Evolutionary conservation across 2,797 vertebrate genomes (phyloP), one percentile per base, ranked within the genome.

Genomic region (Enteromius argenteus): DNA sequence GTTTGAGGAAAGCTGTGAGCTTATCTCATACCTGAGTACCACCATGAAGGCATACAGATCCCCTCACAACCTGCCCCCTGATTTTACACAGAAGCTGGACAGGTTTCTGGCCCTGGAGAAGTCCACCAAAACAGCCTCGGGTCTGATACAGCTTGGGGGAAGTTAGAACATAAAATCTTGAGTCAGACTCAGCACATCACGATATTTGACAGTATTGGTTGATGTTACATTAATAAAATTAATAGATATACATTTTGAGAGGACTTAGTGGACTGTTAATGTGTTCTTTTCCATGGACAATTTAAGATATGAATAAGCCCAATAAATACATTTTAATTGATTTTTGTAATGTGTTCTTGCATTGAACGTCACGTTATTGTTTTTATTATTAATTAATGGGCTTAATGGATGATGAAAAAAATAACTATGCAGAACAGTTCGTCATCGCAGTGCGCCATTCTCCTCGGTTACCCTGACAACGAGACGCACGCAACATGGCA

Each of bases 1-100:
- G 74, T 99, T 98, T 88, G 46, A 94, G 87, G 96, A 98, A 84
- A 92, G 91, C 86, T 99, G 97, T 92, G 93, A 94, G 37, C 98
- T 99, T 81, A 91, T 99, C 79, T 92, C 95, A 13, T 97, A 96
- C 91, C 93, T 99, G 80, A 94, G 92, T 74, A 87, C 93, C 72
- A 92, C 88, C 76, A 97, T 99, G 97, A 93, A 88, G 51, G 93
- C 91, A 1, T 96, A 95, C 91, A 94, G 39, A 81, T 93, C 95
- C n/a, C 94, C 95, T 80, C 89, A 85, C 84, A 93, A 94, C 76
- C 90, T 93, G 67, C 94, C 96, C 11, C 87, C 89, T 39, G 97
- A 96, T 91, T 94, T 99, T 85, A 94, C 96, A 58, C 89, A 94
- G 85, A 97, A 95, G 82, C 91, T 99, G 76, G 91, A 90, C 58